These are phyloP conservation scores for Gastrophysa polygoni DNA, from an alignment of 2,888 invertebrate species.

Conservation along the genomic window DNA sequence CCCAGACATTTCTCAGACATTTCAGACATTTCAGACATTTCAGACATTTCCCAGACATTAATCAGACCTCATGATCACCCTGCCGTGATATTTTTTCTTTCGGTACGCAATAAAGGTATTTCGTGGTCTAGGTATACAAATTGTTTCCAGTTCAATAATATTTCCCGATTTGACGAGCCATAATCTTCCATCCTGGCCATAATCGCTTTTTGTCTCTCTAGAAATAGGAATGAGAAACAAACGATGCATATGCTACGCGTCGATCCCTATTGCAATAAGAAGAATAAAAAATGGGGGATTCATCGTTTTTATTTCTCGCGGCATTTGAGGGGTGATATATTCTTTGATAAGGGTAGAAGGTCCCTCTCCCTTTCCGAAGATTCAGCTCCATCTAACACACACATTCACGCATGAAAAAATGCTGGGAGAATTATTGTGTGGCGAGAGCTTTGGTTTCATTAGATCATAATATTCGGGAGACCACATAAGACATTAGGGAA, in stretches of 20 bases:
- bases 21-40: too few relatives aligned
- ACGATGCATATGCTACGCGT: not conserved
- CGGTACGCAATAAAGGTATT: too few relatives aligned
- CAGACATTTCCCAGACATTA: too few relatives aligned
- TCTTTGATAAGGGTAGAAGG: not conserved
- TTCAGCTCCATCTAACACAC: constrained; percentile 1
- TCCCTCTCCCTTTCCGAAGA: not conserved
- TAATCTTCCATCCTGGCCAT: too few relatives aligned
- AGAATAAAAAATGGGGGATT: not conserved
- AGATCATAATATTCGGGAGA: not conserved
- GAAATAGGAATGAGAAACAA: not conserved
- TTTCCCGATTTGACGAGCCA: too few relatives aligned
- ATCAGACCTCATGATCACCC: too few relatives aligned
- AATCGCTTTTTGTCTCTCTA: not conserved
- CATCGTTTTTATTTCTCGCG: not conserved
- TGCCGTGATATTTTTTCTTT: too few relatives aligned
- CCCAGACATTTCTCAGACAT: too few relatives aligned
- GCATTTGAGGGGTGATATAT: not conserved
- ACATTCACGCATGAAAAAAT: not conserved
- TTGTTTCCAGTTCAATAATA: too few relatives aligned
- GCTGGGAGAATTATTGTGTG: not conserved
- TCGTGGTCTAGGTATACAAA: too few relatives aligned
- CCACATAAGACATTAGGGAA: not conserved
- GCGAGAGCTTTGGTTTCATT: not conserved
- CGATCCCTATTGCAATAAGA: not conserved